These are phyloP conservation scores for Dipodomys stephensi DNA, from an alignment of 2,113 vertebrate species.

Conservation along the genomic window DNA sequence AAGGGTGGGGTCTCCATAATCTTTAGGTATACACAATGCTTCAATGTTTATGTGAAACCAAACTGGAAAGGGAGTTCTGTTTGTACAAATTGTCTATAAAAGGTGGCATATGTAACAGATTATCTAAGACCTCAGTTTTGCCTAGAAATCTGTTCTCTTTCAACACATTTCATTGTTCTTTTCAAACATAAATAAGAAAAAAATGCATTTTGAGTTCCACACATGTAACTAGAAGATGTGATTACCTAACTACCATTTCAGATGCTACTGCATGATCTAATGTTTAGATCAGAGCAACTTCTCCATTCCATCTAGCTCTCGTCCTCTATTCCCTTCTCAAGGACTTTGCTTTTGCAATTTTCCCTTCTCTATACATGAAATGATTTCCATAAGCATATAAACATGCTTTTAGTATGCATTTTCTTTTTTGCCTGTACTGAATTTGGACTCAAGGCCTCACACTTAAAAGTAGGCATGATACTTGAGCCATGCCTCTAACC, in stretches of 20 bases:
- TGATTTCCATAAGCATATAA: background rate
- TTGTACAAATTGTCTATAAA: conserved; percentile 53
- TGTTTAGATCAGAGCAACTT: background rate
- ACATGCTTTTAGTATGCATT: background rate
- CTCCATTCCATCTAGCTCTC: background rate
- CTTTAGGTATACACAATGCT: background rate
- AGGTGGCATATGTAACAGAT: conserved; percentile 62
- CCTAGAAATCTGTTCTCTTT: conserved; percentile 71
- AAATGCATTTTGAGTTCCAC: background rate
- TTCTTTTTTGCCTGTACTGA: too few species aligned
- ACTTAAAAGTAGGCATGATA: too few species aligned
- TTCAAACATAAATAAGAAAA: conserved; percentile 18
- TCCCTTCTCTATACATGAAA: background rate
- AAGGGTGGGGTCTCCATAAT: conserved; percentile 11
- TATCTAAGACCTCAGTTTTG: conserved; percentile 61
- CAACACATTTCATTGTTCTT: conserved; percentile 63
- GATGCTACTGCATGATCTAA: background rate
- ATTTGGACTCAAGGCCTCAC: too few species aligned
- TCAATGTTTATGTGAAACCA: conserved; percentile 51
- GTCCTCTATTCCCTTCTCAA: background rate
- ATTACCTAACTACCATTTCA: background rate
- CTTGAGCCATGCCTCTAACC: too few species aligned
- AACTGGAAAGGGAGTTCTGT: conserved; percentile 56
- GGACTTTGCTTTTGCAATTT: background rate
- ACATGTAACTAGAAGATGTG: background rate